These are phyloP conservation scores for Leptinotarsa rubiginosa DNA, from an alignment of 2,888 invertebrate species.

Conservation along the genomic window DNA sequence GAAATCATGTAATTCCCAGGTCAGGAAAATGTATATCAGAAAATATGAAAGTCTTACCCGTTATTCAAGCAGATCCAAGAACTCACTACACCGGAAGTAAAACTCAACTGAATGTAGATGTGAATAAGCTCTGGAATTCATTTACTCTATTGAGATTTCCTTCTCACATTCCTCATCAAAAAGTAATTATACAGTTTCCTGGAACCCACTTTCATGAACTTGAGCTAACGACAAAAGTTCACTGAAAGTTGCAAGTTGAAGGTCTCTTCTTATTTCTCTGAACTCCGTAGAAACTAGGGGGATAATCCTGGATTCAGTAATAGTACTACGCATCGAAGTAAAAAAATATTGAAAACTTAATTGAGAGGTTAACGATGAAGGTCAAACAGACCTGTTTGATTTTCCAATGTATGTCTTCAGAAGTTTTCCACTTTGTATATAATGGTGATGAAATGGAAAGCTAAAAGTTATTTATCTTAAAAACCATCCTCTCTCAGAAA, in stretches of 20 bases:
- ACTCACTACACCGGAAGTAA: neutral
- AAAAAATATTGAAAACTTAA: no score
- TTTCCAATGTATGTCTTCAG: no score
- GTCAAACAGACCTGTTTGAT: no score
- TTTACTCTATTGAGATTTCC: neutral
- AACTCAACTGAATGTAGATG: neutral
- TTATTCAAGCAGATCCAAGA: neutral
- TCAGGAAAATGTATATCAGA: neutral
- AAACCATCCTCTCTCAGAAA: no score
- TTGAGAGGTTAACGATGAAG: no score
- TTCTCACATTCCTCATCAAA: conserved; percentile 2
- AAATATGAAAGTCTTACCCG: neutral
- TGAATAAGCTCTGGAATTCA: neutral
- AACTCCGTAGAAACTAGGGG: no score
- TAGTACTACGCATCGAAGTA: no score
- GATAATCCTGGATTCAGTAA: no score
- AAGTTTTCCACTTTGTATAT: no score
- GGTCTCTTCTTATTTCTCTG: neutral
- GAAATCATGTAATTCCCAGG: no score
- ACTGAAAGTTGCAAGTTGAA: neutral
- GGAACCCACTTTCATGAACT: neutral
- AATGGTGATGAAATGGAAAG: no score
- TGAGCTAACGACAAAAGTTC: neutral
- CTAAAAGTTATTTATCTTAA: no score
- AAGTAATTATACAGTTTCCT: neutral